Conservation (phyloP, 2,113 vertebrate genomes). For the Dasyurus viverrinus region DNA sequence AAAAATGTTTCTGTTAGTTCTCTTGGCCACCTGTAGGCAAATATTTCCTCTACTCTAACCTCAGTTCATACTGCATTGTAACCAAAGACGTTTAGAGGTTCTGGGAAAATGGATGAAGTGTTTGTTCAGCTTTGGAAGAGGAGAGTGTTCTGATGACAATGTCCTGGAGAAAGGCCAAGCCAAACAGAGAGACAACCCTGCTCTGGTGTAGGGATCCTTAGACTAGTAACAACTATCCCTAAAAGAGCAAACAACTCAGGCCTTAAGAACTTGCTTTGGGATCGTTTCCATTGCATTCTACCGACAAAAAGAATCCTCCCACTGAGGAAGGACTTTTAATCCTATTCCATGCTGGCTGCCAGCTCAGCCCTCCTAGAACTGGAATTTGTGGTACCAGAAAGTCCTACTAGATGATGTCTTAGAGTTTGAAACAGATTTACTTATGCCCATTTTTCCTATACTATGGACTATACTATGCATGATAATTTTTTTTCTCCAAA, state of each 20-base stretch:
- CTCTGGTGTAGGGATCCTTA: neutral
- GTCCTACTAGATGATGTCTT: neutral
- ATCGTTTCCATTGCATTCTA: neutral
- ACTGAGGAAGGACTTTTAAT: neutral
- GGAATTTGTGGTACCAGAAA: neutral
- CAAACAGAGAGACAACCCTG: neutral
- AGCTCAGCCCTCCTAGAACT: neutral
- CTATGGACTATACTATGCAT: neutral
- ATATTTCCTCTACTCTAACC: neutral
- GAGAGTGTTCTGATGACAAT: neutral
- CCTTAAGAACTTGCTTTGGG: neutral
- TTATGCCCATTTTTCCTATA: neutral
- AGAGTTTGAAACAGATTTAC: neutral
- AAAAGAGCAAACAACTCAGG: neutral
- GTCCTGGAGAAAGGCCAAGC: conserved; percentile 55
- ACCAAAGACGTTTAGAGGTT: neutral
- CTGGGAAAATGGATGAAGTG: conserved; percentile 36
- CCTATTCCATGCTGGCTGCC: neutral
- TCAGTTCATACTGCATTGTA: neutral
- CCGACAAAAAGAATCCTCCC: neutral
- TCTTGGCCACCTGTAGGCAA: neutral
- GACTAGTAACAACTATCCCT: neutral
- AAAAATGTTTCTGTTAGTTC: no score
- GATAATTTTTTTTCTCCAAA: neutral
- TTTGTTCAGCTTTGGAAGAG: conserved; percentile 60